A percentile compares a stretch with the other conserved stretches of the same genome.
Conservation (phyloP, 1,140 invertebrate genomes). For the Ladona fulva region DNA sequence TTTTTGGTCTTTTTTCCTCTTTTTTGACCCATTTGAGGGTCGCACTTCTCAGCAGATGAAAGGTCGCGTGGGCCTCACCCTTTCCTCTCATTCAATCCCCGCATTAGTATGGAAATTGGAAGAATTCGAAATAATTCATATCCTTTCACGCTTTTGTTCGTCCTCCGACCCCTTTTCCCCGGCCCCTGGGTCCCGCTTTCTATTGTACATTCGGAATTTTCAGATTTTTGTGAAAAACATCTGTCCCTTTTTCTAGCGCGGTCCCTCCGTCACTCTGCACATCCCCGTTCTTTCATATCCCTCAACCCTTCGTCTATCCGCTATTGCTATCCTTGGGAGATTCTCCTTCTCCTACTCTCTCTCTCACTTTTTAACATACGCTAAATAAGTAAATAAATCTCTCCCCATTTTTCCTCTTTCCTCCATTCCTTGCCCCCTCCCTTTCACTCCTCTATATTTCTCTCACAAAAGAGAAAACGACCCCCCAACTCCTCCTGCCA, state of each 20-base stretch:
- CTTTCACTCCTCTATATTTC: not conserved
- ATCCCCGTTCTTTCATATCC: not conserved
- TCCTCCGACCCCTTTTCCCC: conserved; percentile 6
- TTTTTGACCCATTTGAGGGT: not conserved
- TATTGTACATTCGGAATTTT: conserved; percentile 20
- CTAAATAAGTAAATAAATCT: not conserved
- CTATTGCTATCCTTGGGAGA: too few species aligned
- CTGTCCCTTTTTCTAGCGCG: conserved; percentile 11
- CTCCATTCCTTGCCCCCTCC: not conserved
- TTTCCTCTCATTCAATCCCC: not conserved
- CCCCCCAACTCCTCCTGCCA: not conserved
- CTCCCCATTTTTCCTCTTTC: not conserved
- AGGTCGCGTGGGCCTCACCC: not conserved
- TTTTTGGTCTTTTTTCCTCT: not conserved
- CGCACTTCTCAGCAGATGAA: too few species aligned
- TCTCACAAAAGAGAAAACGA: conserved; percentile 13
- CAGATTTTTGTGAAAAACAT: conserved; percentile 23
- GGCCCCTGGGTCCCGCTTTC: not conserved
- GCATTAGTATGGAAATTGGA: conserved; percentile 15
- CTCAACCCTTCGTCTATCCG: not conserved
- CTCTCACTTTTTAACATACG: not conserved
- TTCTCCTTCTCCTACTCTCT: too few species aligned
- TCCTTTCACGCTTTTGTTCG: conserved; percentile 20
- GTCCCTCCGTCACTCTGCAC: not conserved
- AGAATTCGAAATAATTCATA: conserved; percentile 22